Evolutionary conservation across 2,113 vertebrate genomes (phyloP).

Genomic region (Platysteira castanea): DNA sequence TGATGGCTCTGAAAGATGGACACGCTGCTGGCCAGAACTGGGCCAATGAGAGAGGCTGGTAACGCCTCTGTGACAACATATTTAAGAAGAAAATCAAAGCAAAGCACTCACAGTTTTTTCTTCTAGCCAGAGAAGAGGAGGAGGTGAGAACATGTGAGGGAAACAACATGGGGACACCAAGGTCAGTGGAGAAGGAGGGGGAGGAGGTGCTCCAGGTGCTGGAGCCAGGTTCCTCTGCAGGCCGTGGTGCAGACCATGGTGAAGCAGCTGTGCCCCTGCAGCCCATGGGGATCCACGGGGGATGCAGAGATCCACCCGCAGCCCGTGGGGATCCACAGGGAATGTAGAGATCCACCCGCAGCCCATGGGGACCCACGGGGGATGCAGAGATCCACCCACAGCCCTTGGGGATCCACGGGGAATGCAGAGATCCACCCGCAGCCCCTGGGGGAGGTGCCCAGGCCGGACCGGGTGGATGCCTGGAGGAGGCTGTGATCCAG

Average conservation of each 20-base stretch:
- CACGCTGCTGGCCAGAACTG: background rate
- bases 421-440: background rate
- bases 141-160: background rate
- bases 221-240: too few relatives aligned
- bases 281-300: background rate
- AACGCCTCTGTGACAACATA: background rate
- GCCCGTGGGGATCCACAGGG: too few relatives aligned
- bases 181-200: background rate
- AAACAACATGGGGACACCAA: background rate
- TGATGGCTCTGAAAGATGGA: background rate
- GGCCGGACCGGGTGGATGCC: fast-evolving
- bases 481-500: background rate
- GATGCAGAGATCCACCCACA: background rate
- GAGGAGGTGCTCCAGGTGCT: background rate
- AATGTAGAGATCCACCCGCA: background rate
- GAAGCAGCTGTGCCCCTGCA: too few relatives aligned
- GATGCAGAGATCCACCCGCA: background rate
- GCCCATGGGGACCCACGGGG: too few relatives aligned
- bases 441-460: background rate
- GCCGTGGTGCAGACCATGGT: too few relatives aligned
- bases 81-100: background rate
- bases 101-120: background rate
- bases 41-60: background rate
- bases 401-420: background rate
- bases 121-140: background rate